Conservation (phyloP, 2,113 vertebrate species). For the Psammodynastes pulverulentus region DNA sequence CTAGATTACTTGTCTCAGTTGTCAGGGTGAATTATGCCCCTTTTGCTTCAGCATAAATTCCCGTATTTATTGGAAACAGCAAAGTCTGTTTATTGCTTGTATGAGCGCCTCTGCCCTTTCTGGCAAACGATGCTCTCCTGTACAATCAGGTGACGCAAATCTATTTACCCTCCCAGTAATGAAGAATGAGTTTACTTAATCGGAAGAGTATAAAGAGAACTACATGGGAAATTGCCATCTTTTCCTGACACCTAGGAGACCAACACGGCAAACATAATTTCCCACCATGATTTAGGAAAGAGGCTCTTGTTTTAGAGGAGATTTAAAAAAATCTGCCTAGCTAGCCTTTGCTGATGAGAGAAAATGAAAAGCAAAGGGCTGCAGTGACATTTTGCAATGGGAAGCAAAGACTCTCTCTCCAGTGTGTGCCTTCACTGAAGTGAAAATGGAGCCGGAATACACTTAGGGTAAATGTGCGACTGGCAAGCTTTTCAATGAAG, state of each 20-base stretch:
- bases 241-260: conserved; percentile 19
- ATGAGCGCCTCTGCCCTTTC: conserved; percentile 23
- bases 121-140: conserved; percentile 13
- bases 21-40: conserved; percentile 29
- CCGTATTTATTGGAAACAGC: conserved; percentile 38
- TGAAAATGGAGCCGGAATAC: conserved; percentile 47
- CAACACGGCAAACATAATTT: conserved; percentile 20
- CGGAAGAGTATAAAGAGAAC: neutral
- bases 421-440: conserved; percentile 50
- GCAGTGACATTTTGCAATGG: conserved; percentile 44
- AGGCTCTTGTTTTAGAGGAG: conserved; percentile 38
- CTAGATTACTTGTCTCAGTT: conserved; percentile 28
- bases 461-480: conserved; percentile 13
- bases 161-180: conserved; percentile 39
- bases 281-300: conserved; percentile 10
- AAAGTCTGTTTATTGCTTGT: conserved; percentile 41
- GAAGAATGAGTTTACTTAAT: conserved; percentile 43
- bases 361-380: conserved; percentile 45
- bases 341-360: conserved; percentile 49
- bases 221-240: conserved; percentile 18
- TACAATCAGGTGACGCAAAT: conserved; percentile 38
- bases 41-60: conserved; percentile 33
- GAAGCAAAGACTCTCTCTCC: conserved; percentile 29
- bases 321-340: conserved; percentile 41
- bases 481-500: conserved; percentile 41